Percentiles rank a stretch among this genome's conserved stretches.
Conservation (phyloP, 2,888 invertebrate species). For the Chouioia cunea region DNA sequence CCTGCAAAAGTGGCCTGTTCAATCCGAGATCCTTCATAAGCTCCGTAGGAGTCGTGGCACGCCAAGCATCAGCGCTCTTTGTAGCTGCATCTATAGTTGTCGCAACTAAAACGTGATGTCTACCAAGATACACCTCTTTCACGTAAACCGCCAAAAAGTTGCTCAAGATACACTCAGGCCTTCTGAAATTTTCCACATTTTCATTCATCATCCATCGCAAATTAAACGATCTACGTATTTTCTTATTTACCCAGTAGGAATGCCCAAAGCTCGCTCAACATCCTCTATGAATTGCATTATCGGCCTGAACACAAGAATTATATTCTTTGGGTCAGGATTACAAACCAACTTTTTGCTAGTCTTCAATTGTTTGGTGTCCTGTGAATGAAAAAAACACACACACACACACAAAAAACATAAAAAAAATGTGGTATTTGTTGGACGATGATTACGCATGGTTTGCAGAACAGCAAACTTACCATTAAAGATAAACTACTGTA, state of each 20-base stretch:
- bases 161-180: constrained; percentile 80
- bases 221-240: constrained; percentile 3
- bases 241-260: constrained; percentile 71
- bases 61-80: constrained; percentile 84
- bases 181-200: constrained; percentile 63
- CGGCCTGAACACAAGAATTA: constrained; percentile 85
- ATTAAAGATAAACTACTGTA: constrained; percentile 67
- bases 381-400: constrained; percentile 15
- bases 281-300: constrained; percentile 87
- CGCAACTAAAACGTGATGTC: constrained; percentile 77
- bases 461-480: constrained; percentile 49
- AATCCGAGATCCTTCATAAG: constrained; percentile 75
- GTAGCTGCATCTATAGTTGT: constrained; percentile 79
- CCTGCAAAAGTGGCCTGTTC: constrained; percentile 77
- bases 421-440: constrained; percentile 10
- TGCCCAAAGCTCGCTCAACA: constrained; percentile 79
- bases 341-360: constrained; percentile 79
- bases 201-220: neutral
- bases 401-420: constrained; percentile 17
- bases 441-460: constrained; percentile 10
- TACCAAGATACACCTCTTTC: constrained; percentile 86
- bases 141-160: constrained; percentile 90
- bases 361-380: constrained; percentile 55
- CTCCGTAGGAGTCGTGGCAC: constrained; percentile 79
- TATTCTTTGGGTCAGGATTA: constrained; percentile 79